Evolutionary conservation across 2,113 vertebrate species (phyloP).

Genomic region (Myodes glareolus): DNA sequence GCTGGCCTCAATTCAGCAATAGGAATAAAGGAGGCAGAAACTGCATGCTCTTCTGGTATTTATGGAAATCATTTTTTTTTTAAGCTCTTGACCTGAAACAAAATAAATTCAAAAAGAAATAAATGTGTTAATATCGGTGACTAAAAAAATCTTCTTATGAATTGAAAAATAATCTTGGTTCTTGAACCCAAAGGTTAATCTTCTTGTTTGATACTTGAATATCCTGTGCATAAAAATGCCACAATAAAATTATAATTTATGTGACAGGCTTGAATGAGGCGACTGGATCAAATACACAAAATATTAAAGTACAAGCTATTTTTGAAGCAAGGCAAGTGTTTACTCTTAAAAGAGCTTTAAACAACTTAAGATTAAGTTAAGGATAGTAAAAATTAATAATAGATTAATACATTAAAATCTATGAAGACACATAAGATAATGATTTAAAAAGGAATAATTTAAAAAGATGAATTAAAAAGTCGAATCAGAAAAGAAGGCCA

Average conservation of each 20-base stretch:
- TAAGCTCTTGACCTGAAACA: conserved; percentile 86
- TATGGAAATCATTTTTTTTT: conserved; percentile 70
- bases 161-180: conserved; percentile 78
- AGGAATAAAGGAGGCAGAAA: conserved; percentile 81
- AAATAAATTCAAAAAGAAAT: conserved; percentile 83
- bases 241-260: conserved; percentile 85
- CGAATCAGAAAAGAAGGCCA: conserved; percentile 92
- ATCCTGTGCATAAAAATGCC: conserved; percentile 83
- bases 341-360: conserved; percentile 89
- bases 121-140: conserved; percentile 82
- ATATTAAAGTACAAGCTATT: conserved; percentile 84
- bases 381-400: conserved; percentile 91
- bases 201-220: conserved; percentile 84
- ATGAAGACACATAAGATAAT: conserved; percentile 92
- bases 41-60: conserved; percentile 81
- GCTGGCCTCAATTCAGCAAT: conserved; percentile 77
- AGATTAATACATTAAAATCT: conserved; percentile 91
- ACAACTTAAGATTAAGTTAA: conserved; percentile 90
- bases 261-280: conserved; percentile 86
- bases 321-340: conserved; percentile 87
- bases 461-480: conserved; percentile 92
- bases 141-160: conserved; percentile 81
- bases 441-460: conserved; percentile 94
- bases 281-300: conserved; percentile 82
- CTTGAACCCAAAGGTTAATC: conserved; percentile 82